Percentiles rank a stretch among this genome's conserved stretches.
Conservation (phyloP, 2,797 vertebrate species). For the Jordanella pulchra region DNA sequence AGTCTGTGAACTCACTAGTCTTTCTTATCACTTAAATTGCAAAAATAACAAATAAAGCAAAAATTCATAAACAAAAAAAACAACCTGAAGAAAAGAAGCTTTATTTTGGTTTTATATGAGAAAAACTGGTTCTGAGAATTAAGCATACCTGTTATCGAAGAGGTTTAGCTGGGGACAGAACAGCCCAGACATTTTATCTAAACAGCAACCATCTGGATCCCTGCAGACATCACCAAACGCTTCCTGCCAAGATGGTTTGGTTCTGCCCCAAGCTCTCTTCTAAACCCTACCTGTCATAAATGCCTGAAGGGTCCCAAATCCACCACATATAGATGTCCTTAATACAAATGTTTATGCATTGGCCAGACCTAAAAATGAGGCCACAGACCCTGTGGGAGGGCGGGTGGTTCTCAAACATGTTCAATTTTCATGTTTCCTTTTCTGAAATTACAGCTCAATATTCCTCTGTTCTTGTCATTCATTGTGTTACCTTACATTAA, state of each 20-base stretch:
- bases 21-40: background rate
- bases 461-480: background rate
- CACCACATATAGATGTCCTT: conserved; percentile 18
- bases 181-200: conserved; percentile 21
- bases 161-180: conserved; percentile 6
- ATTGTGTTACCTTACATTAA: background rate
- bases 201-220: conserved; percentile 10
- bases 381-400: conserved; percentile 4
- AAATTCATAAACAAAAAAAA: background rate
- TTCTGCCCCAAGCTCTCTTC: conserved; percentile 1
- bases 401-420: conserved; percentile 12
- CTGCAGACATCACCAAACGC: conserved; percentile 23
- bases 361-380: background rate
- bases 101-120: background rate
- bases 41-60: background rate
- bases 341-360: background rate
- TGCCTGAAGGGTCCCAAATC: conserved; percentile 19
- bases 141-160: background rate
- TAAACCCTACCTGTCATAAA: background rate
- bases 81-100: background rate
- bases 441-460: conserved; percentile 2
- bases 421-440: background rate
- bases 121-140: background rate
- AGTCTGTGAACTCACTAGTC: background rate
- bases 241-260: conserved; percentile 16